Base-by-base conservation (phyloP, 2,113 vertebrate genomes). In the Cygnus atratus region DNA sequence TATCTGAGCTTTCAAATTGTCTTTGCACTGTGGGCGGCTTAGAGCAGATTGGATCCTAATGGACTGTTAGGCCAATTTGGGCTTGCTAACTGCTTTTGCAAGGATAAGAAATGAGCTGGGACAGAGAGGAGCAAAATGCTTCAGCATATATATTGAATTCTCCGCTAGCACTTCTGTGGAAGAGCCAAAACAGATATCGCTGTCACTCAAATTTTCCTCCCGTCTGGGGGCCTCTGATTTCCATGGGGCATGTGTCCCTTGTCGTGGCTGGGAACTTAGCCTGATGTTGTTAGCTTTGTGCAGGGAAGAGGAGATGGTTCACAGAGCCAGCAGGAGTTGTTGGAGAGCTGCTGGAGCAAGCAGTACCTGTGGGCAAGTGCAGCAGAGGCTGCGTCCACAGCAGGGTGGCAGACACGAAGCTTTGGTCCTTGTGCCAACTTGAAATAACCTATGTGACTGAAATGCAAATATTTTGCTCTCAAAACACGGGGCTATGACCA, bases 61-160 rank as follows among this genome's bases (percentile, higher is more conserved):
- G 84, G 90, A 82, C 95, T 95, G 88, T 78, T 90, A 92, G 82
- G 52, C 74, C 76, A 95, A 90, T 95, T 54, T 96, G 68, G 80
- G 44, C 54, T 90, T 84, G 54, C 77, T 91, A 78, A 41, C 65
- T 87, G 84, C 68, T 39, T 77, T 90, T 83, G 70, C 54, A 63
- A 93, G 55, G 68, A 92, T 93, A 97, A 96, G 88, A 91, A 96
- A 97, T 91, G 90, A 94, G 75, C 90, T 92, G 94, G 92, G 94
- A 96, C 63, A 92, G 94, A 96, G 75, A 93, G 65, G 39, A 88
- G 59, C 72, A 94, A 93, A 96, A 95, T 95, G 78, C 52, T 95
- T 71, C 5, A 4, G 75, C 80, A 87, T 84, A 90, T n/a, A 3
- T 87, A 31, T 68, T 92, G 87, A 75, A 89, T 75, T 90, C 9